These are phyloP conservation scores for Malthinus seriepunctatus DNA, from an alignment of 2,888 invertebrate genomes.

Conservation along the genomic window DNA sequence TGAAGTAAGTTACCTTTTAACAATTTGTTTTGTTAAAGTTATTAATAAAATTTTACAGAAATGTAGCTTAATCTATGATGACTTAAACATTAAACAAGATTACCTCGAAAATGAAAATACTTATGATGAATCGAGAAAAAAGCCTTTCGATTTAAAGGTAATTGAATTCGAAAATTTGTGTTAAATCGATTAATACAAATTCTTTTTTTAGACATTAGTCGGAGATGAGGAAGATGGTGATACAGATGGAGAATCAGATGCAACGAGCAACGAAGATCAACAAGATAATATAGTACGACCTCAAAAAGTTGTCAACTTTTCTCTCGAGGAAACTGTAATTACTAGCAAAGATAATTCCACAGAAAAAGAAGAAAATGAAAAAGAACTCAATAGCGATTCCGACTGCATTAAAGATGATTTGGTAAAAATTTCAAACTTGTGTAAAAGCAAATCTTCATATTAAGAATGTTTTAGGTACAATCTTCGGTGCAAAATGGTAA, in stretches of 20 bases:
- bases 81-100: constrained; percentile 45
- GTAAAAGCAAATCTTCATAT: background rate
- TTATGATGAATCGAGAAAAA: background rate
- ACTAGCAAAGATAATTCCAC: background rate
- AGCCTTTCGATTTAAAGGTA: background rate
- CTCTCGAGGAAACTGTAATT: background rate
- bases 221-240: constrained; percentile 10
- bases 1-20: constrained; percentile 25
- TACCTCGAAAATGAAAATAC: constrained; percentile 45
- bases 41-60: constrained; percentile 33
- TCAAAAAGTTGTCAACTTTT: background rate
- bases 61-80: constrained; percentile 33
- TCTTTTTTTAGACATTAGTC: constrained; percentile 39
- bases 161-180: background rate
- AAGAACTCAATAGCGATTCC: constrained; percentile 26
- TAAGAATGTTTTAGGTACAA: background rate
- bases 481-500: constrained; percentile 6
- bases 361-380: constrained; percentile 27
- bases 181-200: background rate
- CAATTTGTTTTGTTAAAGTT: too few relatives aligned
- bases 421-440: constrained; percentile 10
- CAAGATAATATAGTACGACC: background rate
- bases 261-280: constrained; percentile 7
- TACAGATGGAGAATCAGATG: constrained; percentile 12
- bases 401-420: constrained; percentile 19